Percentiles rank a stretch among this genome's conserved stretches.
phyloP scores from a whole-genome alignment of 2,888 invertebrate species.

The Metacarcinus magister region DNA sequence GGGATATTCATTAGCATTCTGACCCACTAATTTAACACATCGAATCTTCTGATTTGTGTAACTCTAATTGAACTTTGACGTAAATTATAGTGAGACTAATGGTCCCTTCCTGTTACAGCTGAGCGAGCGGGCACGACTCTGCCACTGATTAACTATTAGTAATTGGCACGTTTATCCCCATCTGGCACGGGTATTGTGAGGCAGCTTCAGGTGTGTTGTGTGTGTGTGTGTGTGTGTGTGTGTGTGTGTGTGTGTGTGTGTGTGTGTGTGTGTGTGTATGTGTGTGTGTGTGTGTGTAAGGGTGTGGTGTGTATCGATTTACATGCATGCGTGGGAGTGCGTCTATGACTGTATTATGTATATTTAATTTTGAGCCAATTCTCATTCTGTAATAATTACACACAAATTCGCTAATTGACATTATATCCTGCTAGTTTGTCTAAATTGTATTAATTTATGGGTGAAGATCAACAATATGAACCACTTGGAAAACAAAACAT shows the following conservation, averaged over 20 bases:
- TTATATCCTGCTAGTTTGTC: background rate
- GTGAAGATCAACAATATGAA: background rate
- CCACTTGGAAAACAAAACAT: background rate
- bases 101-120: background rate
- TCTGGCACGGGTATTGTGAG: background rate
- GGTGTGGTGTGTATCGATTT: background rate
- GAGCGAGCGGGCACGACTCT: background rate
- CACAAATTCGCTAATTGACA: background rate
- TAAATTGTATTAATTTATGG: background rate
- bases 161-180: constrained; percentile 14
- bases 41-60: constrained; percentile 29
- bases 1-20: constrained; percentile 34
- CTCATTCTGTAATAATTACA: background rate
- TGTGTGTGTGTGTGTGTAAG: too few relatives aligned
- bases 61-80: constrained; percentile 33
- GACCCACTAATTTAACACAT: constrained; percentile 8
- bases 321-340: background rate
- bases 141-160: constrained; percentile 21
- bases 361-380: background rate
- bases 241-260: too few relatives aligned
- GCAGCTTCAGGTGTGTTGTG: background rate
- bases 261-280: too few relatives aligned
- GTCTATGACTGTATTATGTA: background rate
- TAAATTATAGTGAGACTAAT: constrained; percentile 3
- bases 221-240: too few relatives aligned